Base-by-base conservation (phyloP, 2,888 invertebrate genomes). In the Epistrophella euchroma region DNA sequence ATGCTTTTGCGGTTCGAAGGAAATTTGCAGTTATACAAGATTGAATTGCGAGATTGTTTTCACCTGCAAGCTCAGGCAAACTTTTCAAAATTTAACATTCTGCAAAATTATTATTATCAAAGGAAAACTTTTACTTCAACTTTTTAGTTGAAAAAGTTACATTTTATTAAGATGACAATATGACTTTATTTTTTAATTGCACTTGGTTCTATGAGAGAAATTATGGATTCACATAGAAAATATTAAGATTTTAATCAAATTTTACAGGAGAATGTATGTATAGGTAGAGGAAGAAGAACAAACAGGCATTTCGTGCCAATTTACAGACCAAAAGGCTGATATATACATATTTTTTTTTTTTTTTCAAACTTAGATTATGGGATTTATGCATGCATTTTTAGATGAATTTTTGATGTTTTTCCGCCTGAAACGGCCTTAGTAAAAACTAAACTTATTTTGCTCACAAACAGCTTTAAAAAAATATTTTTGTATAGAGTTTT, bases 11-110 rank as follows among this genome's bases (percentile, higher is more conserved):
- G 35, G 50, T 17, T 7, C 7, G 13, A 17, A 11, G n/a, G 45
- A 47, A 66, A 47, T 71, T 71, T 82, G 64, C 71, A 66, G 47
- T 64, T 66, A n/a, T n/a, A 35, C 66, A 56, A 52, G 40, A 72
- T 43, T 71, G 25, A 77, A 82, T 76, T 82, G 56, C 58, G 25
- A 82, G 71, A 82, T 82, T 64, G 25, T 37, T 70, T 70, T 32
- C 35, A 22, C 45, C 52, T 64, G 56, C 22, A 62, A 9, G 50
- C 56, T 6, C 4, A 62, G 74, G 13, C 4, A 62, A 74, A 55
- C n/a, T 80, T 75, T 70, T 35, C 28, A 47, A 75, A 75, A 60
- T 66, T 82, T 72, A 7, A 28, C 22, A 40, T 76, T 76, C 64
- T 52, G 45, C 40, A 71, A 72, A 71, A 56, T 71, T 62, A 62